Percentiles rank a stretch among this genome's conserved stretches.
These are phyloP conservation scores for Fistularia tabacaria DNA, from an alignment of 2,797 vertebrate species.

Conservation along the genomic window DNA sequence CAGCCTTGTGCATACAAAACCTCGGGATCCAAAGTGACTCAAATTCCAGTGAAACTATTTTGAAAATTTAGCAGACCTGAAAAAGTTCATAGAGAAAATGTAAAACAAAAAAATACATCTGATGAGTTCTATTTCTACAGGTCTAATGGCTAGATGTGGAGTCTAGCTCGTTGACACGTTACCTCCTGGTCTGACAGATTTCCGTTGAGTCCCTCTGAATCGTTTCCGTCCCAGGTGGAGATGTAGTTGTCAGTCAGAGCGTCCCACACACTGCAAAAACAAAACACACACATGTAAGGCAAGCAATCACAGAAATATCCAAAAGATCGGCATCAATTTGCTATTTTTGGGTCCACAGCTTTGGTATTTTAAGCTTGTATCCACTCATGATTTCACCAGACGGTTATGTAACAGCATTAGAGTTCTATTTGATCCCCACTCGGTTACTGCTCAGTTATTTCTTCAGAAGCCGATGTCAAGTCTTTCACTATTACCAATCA, in stretches of 20 bases:
- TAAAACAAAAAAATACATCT: too few relatives aligned
- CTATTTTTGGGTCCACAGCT: background rate
- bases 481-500: constrained; percentile 17
- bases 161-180: constrained; percentile 14
- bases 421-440: constrained; percentile 13
- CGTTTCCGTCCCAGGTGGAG: constrained; percentile 83
- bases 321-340: background rate
- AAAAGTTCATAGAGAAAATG: too few relatives aligned
- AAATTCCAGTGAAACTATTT: too few relatives aligned
- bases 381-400: constrained; percentile 8
- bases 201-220: constrained; percentile 83
- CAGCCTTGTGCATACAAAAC: too few relatives aligned
- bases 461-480: constrained; percentile 22
- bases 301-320: background rate
- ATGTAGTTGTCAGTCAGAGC: constrained; percentile 93
- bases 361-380: constrained; percentile 17
- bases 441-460: constrained; percentile 15
- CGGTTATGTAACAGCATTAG: constrained; percentile 32
- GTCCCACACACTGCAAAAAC: constrained; percentile 86
- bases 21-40: too few relatives aligned
- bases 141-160: too few relatives aligned
- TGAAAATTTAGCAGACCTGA: too few relatives aligned
- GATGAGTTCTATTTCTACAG: too few relatives aligned
- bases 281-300: constrained; percentile 1
- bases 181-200: constrained; percentile 88